These are phyloP conservation scores for Sylvietta virens DNA, from an alignment of 2,113 vertebrate genomes.

Conservation along the genomic window DNA sequence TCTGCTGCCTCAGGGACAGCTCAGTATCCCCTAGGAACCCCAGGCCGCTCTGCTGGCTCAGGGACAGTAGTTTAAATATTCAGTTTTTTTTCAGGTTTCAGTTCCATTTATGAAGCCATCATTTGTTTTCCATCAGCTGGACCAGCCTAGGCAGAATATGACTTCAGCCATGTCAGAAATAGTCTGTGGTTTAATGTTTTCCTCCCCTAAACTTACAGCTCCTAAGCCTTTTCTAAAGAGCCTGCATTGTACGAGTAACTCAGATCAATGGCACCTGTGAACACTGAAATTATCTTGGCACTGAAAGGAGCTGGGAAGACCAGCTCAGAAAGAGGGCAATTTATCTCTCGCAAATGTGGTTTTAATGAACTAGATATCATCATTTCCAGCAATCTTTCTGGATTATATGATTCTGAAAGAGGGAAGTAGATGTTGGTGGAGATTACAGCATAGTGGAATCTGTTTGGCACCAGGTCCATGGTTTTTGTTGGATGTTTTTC, in stretches of 20 bases:
- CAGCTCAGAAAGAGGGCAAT: not conserved
- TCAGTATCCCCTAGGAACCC: not conserved
- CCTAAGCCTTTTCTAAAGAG: not conserved
- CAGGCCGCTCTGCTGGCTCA: not conserved
- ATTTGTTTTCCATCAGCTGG: not conserved
- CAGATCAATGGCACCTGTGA: not conserved
- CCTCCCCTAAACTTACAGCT: not conserved
- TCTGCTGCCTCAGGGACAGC: not conserved
- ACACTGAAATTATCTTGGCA: not conserved
- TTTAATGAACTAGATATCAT: constrained; percentile 38
- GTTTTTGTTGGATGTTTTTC: not conserved
- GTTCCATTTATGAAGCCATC: not conserved
- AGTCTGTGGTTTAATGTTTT: not conserved
- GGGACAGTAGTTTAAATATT: not conserved
- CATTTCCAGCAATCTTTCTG: constrained; percentile 31
- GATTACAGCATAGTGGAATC: not conserved
- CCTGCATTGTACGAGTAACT: not conserved
- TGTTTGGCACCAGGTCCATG: not conserved
- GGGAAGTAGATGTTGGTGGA: not conserved
- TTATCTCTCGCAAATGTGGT: constrained; percentile 47
- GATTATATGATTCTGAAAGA: not conserved
- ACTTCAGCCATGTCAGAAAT: not conserved
- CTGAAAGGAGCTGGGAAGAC: not conserved
- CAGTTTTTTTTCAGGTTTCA: not conserved
- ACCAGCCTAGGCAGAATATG: not conserved